Evolutionary conservation across 1,140 invertebrate species (phyloP).

Genomic region (Papilio glaucus): DNA sequence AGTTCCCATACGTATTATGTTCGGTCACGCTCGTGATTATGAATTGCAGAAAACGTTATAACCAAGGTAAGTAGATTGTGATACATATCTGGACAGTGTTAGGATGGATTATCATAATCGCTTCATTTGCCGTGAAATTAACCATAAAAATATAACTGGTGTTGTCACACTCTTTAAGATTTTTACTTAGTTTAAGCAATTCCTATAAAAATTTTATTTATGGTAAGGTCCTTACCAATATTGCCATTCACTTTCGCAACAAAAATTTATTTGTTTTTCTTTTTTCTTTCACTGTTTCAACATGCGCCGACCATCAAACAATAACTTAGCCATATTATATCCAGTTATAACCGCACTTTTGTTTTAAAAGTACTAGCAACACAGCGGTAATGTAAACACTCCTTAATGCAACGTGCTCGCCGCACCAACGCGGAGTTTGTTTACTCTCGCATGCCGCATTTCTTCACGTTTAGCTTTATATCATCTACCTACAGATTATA

Average conservation of each 20-base stretch:
- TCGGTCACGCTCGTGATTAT: constrained; percentile 7
- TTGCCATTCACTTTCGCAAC: background rate
- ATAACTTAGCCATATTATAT: background rate
- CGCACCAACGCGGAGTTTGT: constrained; percentile 14
- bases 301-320: background rate
- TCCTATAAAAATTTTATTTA: no score
- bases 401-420: constrained; percentile 12
- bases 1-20: constrained; percentile 16
- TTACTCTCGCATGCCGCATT: constrained; percentile 10
- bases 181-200: no score
- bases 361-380: constrained; percentile 1
- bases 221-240: no score
- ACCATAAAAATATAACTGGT: no score
- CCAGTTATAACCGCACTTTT: background rate
- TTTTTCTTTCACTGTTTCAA: background rate
- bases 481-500: constrained; percentile 4
- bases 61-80: background rate
- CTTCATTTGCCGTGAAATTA: background rate
- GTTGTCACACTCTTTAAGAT: no score
- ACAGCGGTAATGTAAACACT: constrained; percentile 3
- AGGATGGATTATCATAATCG: background rate
- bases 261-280: background rate
- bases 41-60: constrained; percentile 10
- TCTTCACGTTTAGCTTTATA: background rate
- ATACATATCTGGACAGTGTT: background rate